Conservation (phyloP, 2,888 invertebrate species). For the Bombylius major region DNA sequence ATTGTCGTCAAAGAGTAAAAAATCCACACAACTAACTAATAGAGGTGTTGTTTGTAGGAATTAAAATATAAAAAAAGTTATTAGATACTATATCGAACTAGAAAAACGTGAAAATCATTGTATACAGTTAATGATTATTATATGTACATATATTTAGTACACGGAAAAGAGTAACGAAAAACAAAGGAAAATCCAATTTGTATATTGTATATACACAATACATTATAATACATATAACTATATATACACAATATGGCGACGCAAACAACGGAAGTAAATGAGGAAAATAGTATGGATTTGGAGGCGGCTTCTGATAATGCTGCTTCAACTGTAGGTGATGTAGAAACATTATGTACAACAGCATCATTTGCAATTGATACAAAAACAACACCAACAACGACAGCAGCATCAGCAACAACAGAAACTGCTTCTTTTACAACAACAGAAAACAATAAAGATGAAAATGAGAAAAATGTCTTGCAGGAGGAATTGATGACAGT, state of each 20-base stretch:
- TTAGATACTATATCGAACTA: no score
- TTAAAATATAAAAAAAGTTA: no score
- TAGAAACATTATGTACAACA: not conserved
- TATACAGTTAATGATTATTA: no score
- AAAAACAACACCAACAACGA: not conserved
- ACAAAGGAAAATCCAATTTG: slow-evolving; percentile 7
- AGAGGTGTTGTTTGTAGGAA: no score
- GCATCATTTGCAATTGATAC: not conserved
- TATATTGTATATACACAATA: not conserved
- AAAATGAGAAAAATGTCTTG: not conserved
- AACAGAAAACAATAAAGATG: not conserved
- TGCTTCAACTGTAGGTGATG: not conserved
- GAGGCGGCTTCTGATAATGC: not conserved
- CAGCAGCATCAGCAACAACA: not conserved
- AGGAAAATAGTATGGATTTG: not conserved
- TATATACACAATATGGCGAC: slow-evolving; percentile 4
- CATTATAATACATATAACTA: not conserved
- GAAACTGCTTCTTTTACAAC: no score
- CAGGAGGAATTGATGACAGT: not conserved
- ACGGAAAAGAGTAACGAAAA: not conserved
- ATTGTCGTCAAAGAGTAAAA: no score
- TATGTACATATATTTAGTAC: no score
- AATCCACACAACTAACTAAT: no score
- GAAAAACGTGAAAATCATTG: no score
- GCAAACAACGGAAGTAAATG: not conserved